These are phyloP conservation scores for Chalcosyrphus nemorum DNA, from an alignment of 2,888 invertebrate genomes.

Conservation along the genomic window DNA sequence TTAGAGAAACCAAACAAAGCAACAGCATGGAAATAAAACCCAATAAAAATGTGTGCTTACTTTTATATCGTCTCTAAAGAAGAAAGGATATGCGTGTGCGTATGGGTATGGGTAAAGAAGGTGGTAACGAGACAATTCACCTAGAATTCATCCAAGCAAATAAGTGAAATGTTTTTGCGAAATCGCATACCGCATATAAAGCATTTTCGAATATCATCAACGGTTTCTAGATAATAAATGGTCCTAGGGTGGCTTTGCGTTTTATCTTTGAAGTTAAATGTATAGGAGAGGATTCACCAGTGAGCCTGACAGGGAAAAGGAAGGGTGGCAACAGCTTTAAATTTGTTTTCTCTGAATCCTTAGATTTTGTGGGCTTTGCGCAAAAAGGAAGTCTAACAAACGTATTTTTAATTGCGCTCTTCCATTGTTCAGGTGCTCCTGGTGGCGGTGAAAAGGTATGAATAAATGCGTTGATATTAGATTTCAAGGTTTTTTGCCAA, in stretches of 20 bases:
- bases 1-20: slow-evolving; percentile 57
- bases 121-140: slow-evolving; percentile 58
- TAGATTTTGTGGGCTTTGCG: background rate
- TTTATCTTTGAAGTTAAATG: slow-evolving; percentile 1
- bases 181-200: slow-evolving; percentile 51
- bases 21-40: slow-evolving; percentile 58
- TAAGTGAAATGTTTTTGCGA: slow-evolving; percentile 50
- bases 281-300: background rate
- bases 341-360: slow-evolving; percentile 1
- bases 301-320: background rate
- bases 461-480: background rate
- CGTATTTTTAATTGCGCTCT: slow-evolving; percentile 13
- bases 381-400: background rate
- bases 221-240: slow-evolving; percentile 37
- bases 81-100: background rate
- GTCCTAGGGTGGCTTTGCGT: slow-evolving; percentile 8
- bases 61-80: slow-evolving; percentile 1
- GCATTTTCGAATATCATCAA: slow-evolving; percentile 55
- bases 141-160: slow-evolving; percentile 57
- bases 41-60: slow-evolving; percentile 45
- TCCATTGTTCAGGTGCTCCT: background rate
- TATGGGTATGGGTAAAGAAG: too few species aligned
- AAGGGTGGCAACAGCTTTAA: slow-evolving; percentile 11
- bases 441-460: background rate
- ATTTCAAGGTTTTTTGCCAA: background rate